phyloP scores from a whole-genome alignment of 2,113 vertebrate genomes.

The Pygoscelis antarcticus region DNA sequence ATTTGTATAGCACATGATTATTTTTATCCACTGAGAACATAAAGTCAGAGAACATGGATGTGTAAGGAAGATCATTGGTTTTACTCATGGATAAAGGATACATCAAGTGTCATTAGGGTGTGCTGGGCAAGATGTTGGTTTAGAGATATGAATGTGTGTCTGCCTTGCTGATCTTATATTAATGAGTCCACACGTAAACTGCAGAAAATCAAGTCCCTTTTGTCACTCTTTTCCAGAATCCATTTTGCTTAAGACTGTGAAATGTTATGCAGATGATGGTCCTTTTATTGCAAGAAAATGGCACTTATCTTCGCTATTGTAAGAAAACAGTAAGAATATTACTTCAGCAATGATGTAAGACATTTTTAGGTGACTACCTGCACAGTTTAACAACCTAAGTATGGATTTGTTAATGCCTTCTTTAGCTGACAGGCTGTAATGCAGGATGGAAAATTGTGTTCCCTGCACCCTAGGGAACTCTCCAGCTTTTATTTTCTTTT shows the following conservation, averaged over 20 bases:
- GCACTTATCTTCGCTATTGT: neutral
- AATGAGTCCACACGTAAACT: neutral
- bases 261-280: neutral
- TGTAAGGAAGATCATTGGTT: neutral
- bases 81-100: neutral
- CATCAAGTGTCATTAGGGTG: neutral
- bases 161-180: neutral
- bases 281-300: neutral
- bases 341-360: neutral
- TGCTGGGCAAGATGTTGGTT: neutral
- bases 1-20: neutral
- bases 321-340: neutral
- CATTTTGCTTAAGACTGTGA: neutral
- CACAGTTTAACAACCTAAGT: neutral
- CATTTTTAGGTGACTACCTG: neutral
- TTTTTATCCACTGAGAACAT: neutral
- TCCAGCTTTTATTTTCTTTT: neutral
- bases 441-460: neutral
- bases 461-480: neutral
- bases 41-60: neutral
- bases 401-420: neutral
- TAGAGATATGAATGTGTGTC: neutral
- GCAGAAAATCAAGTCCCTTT: neutral
- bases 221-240: neutral
- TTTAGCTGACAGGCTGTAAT: neutral